A percentile compares a stretch with the other conserved stretches of the same genome.
Evolutionary conservation across 1,140 invertebrate species (phyloP).

Genomic region (Lethocerus indicus): DNA sequence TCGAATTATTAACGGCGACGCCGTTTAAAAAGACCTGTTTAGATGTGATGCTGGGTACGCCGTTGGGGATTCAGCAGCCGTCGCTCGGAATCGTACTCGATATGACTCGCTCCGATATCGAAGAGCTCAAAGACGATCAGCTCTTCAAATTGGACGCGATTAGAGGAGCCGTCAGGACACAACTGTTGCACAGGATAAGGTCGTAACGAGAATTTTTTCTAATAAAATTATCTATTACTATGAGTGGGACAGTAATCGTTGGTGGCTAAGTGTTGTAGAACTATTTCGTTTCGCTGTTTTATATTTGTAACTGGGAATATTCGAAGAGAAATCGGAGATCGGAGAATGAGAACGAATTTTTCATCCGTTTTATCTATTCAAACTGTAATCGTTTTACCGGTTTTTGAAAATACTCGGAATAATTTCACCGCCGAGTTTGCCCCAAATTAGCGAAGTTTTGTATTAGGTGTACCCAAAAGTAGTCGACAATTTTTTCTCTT

Average conservation of each 20-base stretch:
- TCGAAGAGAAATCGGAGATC: too few species aligned
- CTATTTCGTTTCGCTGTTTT: too few species aligned
- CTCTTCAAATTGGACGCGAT: constrained; percentile 59
- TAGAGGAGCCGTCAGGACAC: constrained; percentile 52
- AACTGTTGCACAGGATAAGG: constrained; percentile 51
- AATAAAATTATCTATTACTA: neutral
- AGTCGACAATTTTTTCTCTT: too few species aligned
- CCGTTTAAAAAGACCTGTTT: constrained; percentile 33
- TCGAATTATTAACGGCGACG: too few species aligned
- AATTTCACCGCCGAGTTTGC: too few species aligned
- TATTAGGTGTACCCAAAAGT: too few species aligned
- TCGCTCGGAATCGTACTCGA: constrained; percentile 33
- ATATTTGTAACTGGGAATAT: too few species aligned
- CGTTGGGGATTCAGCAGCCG: constrained; percentile 42
- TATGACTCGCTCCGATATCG: constrained; percentile 19
- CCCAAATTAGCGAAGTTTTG: too few species aligned
- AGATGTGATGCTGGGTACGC: constrained; percentile 47
- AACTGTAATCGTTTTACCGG: too few species aligned
- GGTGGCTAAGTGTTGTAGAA: neutral
- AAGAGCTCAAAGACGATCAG: constrained; percentile 65
- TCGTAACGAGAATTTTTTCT: constrained; percentile 23
- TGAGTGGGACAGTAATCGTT: neutral
- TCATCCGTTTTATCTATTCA: too few species aligned
- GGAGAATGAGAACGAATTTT: too few species aligned
- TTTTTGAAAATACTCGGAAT: too few species aligned